phyloP scores from a whole-genome alignment of 2,888 invertebrate species.

The Ochropacha duplaris region DNA sequence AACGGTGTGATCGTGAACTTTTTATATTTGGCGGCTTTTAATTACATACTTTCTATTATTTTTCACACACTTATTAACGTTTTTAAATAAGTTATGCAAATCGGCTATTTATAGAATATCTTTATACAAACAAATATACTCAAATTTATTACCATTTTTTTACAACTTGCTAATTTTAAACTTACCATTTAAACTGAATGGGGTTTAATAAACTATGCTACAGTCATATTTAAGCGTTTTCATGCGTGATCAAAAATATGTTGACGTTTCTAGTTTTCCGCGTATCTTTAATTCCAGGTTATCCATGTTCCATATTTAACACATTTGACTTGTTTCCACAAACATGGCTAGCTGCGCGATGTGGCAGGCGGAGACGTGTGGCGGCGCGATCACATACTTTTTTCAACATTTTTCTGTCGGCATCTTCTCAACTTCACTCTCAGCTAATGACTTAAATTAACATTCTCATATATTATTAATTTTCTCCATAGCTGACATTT shows the following conservation, averaged over 20 bases:
- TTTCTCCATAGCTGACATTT: constrained; percentile 58
- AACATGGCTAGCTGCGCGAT: constrained; percentile 50
- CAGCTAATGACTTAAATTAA: constrained; percentile 79
- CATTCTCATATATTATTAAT: constrained; percentile 75
- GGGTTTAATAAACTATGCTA: too few relatives aligned
- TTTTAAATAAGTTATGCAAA: neutral
- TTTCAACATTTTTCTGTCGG: constrained; percentile 62
- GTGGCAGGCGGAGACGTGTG: constrained; percentile 51
- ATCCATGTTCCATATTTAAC: constrained; percentile 65
- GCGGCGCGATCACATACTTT: constrained; percentile 71
- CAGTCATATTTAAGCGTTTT: too few relatives aligned
- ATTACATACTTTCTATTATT: constrained; percentile 3
- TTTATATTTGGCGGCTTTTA: constrained; percentile 1
- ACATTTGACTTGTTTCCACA: constrained; percentile 77
- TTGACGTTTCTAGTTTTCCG: constrained; percentile 39
- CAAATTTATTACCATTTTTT: neutral
- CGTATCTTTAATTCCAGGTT: constrained; percentile 19
- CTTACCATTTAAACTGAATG: neutral
- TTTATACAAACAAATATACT: too few relatives aligned
- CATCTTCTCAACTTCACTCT: constrained; percentile 64
- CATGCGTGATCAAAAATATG: neutral
- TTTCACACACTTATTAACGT: neutral
- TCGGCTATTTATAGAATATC: neutral
- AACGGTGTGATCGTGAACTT: constrained; percentile 3
- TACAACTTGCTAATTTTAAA: neutral